Evolutionary conservation across 1,140 invertebrate species (phyloP).

Genomic region (Rhagoletis zephyria): DNA sequence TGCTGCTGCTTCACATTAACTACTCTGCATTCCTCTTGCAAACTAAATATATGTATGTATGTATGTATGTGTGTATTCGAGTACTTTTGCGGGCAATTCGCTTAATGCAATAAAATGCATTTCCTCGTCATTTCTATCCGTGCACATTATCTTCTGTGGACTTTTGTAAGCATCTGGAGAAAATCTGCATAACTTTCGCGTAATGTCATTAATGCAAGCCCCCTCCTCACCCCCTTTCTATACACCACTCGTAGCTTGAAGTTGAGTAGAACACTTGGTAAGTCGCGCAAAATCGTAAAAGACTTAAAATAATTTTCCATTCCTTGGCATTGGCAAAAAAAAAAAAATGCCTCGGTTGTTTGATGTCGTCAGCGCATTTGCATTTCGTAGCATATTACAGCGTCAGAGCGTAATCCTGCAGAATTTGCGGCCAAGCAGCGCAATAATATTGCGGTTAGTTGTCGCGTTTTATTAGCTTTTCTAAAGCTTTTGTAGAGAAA

Average conservation of each 20-base stretch:
- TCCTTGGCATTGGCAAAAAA: neutral
- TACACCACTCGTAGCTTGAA: neutral
- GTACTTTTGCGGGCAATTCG: neutral
- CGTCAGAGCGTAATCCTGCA: neutral
- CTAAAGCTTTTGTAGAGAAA: neutral
- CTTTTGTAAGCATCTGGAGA: neutral
- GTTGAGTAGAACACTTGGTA: neutral
- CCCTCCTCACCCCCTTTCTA: neutral
- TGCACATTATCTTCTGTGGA: neutral
- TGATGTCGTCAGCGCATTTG: neutral
- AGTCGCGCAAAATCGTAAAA: neutral
- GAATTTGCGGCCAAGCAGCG: neutral
- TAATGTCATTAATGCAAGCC: neutral
- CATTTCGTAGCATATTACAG: neutral
- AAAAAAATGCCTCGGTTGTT: neutral
- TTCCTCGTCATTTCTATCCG: neutral
- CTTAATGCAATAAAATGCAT: conserved; percentile 12
- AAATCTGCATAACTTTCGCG: conserved; percentile 38
- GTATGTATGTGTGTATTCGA: no score
- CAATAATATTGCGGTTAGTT: neutral
- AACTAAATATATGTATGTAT: neutral
- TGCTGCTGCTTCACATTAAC: neutral
- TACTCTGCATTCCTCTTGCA: neutral
- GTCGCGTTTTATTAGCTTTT: conserved; percentile 35
- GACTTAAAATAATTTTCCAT: no score